These are phyloP conservation scores for Apotomis capreana DNA, from an alignment of 2,888 invertebrate species.

Conservation along the genomic window DNA sequence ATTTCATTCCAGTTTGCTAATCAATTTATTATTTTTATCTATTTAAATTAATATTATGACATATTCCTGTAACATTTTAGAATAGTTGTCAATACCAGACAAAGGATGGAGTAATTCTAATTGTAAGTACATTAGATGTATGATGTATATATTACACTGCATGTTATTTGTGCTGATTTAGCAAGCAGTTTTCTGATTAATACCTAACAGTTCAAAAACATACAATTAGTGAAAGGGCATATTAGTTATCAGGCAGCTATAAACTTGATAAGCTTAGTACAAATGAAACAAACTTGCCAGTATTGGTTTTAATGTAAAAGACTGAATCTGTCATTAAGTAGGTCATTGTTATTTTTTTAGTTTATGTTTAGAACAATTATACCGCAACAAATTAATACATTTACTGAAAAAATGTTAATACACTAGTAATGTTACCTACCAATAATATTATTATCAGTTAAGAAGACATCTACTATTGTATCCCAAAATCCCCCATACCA, in stretches of 20 bases:
- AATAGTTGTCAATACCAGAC: too few relatives aligned
- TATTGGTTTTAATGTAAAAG: slow-evolving; percentile 82
- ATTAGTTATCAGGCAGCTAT: slow-evolving; percentile 61
- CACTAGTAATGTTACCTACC: slow-evolving; percentile 10
- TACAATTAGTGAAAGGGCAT: slow-evolving; percentile 74
- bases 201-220: slow-evolving; percentile 9
- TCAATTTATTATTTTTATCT: too few relatives aligned
- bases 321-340: slow-evolving; percentile 79
- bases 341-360: slow-evolving; percentile 68
- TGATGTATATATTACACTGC: too few relatives aligned
- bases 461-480: neutral
- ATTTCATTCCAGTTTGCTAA: too few relatives aligned
- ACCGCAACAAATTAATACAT: neutral
- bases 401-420: neutral
- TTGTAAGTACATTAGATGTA: too few relatives aligned
- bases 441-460: slow-evolving; percentile 2
- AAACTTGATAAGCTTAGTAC: slow-evolving; percentile 78
- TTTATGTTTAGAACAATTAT: slow-evolving; percentile 55
- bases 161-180: too few relatives aligned
- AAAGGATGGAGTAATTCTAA: too few relatives aligned
- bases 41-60: too few relatives aligned
- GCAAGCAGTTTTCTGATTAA: too few relatives aligned
- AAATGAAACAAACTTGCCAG: slow-evolving; percentile 83
- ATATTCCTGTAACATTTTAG: too few relatives aligned
- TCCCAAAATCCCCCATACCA: neutral